Percentiles rank a stretch among this genome's conserved stretches.
Conservation (phyloP, 2,113 vertebrate species). For the Hippocampus guttulatus region DNA sequence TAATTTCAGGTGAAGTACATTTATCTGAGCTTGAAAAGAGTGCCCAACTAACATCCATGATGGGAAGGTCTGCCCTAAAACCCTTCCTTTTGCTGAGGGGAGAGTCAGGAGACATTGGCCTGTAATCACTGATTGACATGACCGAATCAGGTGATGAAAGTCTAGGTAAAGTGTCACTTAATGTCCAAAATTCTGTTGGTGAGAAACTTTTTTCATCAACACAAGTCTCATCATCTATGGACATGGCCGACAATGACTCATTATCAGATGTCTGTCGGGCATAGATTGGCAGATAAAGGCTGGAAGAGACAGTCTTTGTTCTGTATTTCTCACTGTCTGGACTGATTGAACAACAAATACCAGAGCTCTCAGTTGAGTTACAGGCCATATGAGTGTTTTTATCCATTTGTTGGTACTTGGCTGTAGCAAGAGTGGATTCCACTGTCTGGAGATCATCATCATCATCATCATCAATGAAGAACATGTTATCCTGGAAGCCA, state of each 20-base stretch:
- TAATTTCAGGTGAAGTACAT: conserved; percentile 21
- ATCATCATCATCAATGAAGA: conserved; percentile 57
- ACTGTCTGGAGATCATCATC: conserved; percentile 9
- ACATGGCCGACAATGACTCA: conserved; percentile 14
- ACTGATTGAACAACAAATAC: conserved; percentile 15
- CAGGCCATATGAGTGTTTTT: conserved; percentile 29
- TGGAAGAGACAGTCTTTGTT: conserved; percentile 15
- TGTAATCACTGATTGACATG: conserved; percentile 55
- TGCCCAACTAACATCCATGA: conserved; percentile 9
- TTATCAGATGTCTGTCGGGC: conserved; percentile 8
- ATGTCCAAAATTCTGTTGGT: conserved; percentile 18
- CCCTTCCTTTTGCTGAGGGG: conserved; percentile 5
- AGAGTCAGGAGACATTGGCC: conserved; percentile 57
- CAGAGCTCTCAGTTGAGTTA: conserved; percentile 48
- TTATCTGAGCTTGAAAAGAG: conserved; percentile 21
- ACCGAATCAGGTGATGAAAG: conserved; percentile 56
- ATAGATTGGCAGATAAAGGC: conserved; percentile 13
- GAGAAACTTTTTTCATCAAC: conserved; percentile 14
- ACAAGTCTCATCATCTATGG: conserved; percentile 12
- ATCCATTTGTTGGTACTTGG: conserved; percentile 34
- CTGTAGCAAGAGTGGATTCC: conserved; percentile 15
- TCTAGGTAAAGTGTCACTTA: conserved; percentile 28
- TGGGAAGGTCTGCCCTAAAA: conserved; percentile 22
- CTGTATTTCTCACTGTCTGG: conserved; percentile 19
- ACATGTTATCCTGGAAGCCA: conserved; percentile 20